A percentile compares a stretch with the other conserved stretches of the same genome.
Conservation (phyloP, 2,113 vertebrate species). For the Petrocephalus microphthalmus region DNA sequence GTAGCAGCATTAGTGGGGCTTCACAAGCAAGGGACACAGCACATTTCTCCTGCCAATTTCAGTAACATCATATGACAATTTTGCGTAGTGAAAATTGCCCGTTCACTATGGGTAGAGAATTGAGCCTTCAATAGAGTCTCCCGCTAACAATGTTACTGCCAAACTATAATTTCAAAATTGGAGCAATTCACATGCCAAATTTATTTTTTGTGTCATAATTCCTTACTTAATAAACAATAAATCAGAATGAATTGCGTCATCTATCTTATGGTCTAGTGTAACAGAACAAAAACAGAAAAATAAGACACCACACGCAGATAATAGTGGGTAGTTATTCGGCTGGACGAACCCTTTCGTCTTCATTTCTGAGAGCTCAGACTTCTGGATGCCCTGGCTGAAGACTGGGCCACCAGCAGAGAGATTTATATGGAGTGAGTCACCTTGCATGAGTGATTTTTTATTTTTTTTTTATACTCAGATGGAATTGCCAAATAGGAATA, state of each 20-base stretch:
- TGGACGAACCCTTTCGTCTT: not conserved
- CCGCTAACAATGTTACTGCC: not conserved
- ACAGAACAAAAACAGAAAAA: not conserved
- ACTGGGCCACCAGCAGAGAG: not conserved
- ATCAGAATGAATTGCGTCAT: not conserved
- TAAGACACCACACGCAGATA: not conserved
- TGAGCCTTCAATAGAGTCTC: not conserved
- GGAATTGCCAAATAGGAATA: not conserved
- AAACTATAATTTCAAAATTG: not conserved
- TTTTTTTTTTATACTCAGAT: not conserved
- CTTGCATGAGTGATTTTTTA: not conserved
- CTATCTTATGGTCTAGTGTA: not conserved
- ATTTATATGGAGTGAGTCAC: not conserved
- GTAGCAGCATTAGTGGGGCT: not conserved
- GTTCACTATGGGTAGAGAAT: not conserved
- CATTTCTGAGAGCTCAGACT: not conserved
- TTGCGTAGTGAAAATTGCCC: not conserved
- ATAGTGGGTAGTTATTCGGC: not conserved
- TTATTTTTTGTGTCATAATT: constrained; percentile 5
- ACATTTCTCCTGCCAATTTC: constrained; percentile 1
- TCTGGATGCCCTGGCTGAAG: not conserved
- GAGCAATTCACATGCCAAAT: not conserved
- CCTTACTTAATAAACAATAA: not conserved
- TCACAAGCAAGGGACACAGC: not conserved
- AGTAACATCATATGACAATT: not conserved